Percentiles rank a stretch among this genome's conserved stretches.
Conservation (phyloP, 2,888 invertebrate genomes). For the Andrena chrysosceles region DNA sequence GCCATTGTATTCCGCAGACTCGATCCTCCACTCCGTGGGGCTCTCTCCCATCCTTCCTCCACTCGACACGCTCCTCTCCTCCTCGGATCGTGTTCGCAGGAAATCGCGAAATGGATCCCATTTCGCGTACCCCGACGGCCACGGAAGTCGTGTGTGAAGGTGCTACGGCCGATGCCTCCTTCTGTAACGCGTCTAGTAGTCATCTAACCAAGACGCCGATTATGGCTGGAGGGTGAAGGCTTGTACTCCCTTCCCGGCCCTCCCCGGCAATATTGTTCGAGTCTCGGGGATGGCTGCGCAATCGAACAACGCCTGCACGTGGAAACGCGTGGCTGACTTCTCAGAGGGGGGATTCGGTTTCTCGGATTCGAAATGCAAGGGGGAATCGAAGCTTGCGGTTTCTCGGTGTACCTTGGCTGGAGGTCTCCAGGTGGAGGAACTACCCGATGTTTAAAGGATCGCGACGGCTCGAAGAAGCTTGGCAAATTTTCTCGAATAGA, state of each 20-base stretch:
- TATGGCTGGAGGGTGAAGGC: conserved; percentile 33
- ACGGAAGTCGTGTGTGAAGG: conserved; percentile 68
- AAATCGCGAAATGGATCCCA: conserved; percentile 75
- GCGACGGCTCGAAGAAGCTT: neutral
- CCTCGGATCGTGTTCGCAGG: conserved; percentile 72
- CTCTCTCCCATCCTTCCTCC: neutral
- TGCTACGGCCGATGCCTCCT: conserved; percentile 47
- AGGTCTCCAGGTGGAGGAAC: neutral
- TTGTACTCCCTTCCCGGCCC: conserved; percentile 9
- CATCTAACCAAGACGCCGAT: conserved; percentile 35
- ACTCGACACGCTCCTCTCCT: conserved; percentile 17
- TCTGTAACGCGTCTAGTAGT: conserved; percentile 25
- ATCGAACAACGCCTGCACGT: conserved; percentile 37
- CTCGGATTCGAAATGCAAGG: neutral
- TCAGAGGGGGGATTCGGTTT: conserved; percentile 8
- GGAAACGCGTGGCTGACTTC: conserved; percentile 52
- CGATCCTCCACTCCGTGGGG: conserved; percentile 28
- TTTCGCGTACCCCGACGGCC: conserved; percentile 69
- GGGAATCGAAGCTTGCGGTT: neutral
- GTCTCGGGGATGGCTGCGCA: conserved; percentile 16
- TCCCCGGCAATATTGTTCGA: conserved; percentile 45
- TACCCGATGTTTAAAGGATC: neutral
- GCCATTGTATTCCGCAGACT: conserved; percentile 62
- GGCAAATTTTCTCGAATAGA: neutral
- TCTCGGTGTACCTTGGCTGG: neutral